Base-by-base conservation (phyloP, 2,888 invertebrate genomes). In the Eilema depressum region DNA sequence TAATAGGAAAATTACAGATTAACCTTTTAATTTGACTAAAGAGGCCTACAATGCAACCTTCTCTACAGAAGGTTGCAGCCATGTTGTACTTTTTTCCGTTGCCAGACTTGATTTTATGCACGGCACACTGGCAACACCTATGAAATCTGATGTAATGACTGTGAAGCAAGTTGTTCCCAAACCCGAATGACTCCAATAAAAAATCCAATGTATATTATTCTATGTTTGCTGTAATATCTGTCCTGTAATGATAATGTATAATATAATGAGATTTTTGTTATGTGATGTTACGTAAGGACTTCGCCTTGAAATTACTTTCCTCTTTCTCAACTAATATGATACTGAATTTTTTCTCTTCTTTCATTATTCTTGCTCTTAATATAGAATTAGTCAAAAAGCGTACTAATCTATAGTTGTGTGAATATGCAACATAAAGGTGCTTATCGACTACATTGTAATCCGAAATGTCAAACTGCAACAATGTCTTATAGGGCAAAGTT, bases 221-320 rank as follows among this genome's bases (percentile, higher is more conserved):
- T 64, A 69, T 77, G 71, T 74, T 66, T 28, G 26, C 41, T 47
- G 41, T 60, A 47, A 60, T 53, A 63, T 68, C 61, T 61, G 23
- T 61, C 20, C 20, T 28, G 30, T 61, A 14, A 17, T 59, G 26
- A 61, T n/a, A 61, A 61, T 20, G 30, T 61, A 61, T 61, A n/a
- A 30, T 23, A 1, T 3, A 11, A n/a, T 20, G 8, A 60, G 17
- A 14, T 37, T 28, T 59, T 59, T 59, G 28, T 65, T 37, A 47
- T 56, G 23, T 23, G 53, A 53, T 59, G 57, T 59, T 59, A 26
- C 26, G 5, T 57, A 25, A 57, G 33, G 23, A 30, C 30, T 57
- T 30, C 7, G 28, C 37, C 11, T 66, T 56, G 5, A 57, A 5
- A 33, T 23, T 26, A 23, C 65, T 56, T 65, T 61, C 61, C 53